Percentiles rank a stretch among this genome's conserved stretches.
phyloP scores from a whole-genome alignment of 2,113 vertebrate genomes.

The Hypocryptadius cinnamomeus region DNA sequence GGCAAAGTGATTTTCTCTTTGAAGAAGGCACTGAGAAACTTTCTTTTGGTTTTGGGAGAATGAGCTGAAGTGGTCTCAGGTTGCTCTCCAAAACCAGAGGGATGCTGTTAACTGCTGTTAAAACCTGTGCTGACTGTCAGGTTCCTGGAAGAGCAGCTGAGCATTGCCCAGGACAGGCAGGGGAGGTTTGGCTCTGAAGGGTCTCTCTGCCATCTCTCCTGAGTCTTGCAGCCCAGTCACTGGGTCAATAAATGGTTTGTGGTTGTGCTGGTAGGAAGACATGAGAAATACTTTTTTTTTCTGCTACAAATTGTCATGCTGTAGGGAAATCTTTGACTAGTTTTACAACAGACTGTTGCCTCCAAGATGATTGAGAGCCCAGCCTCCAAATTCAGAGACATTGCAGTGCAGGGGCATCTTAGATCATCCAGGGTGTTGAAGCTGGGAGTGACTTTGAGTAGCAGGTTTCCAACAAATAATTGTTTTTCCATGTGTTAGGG shows the following conservation, averaged over 20 bases:
- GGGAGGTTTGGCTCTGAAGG: background rate
- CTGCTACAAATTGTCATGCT: background rate
- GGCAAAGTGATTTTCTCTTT: background rate
- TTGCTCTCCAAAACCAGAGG: background rate
- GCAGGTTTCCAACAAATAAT: background rate
- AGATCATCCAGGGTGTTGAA: background rate
- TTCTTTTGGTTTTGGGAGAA: background rate
- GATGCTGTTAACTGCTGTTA: background rate
- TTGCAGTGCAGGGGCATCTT: background rate
- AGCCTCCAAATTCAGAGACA: background rate
- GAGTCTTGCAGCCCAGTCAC: background rate
- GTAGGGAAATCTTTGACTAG: background rate
- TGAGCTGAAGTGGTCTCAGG: background rate
- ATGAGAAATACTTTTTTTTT: background rate
- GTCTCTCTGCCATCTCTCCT: background rate
- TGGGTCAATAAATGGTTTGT: background rate
- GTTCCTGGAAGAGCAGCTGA: background rate
- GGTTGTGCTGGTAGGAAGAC: rapidly evolving
- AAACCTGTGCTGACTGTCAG: background rate
- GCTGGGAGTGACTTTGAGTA: background rate
- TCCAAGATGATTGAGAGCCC: background rate
- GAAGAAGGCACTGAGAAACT: background rate
- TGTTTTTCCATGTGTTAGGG: background rate
- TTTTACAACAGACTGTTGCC: background rate
- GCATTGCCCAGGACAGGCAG: background rate